phyloP scores from a whole-genome alignment of 2,797 vertebrate species.

The Thunnus albacares region DNA sequence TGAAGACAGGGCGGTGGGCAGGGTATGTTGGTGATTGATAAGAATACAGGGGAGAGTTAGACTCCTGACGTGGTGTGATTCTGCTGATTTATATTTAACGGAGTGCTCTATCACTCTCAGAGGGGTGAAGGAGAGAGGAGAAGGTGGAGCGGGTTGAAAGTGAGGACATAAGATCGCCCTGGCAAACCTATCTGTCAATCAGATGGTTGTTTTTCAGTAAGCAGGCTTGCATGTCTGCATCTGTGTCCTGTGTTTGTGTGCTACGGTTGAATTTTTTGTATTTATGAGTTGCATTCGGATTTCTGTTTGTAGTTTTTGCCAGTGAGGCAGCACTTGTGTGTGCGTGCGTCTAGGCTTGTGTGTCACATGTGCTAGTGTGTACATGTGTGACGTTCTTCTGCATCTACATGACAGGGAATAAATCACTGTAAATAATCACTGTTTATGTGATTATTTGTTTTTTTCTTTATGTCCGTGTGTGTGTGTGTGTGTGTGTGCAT shows the following conservation, averaged over 20 bases:
- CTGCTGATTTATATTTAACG: slow-evolving; percentile 84
- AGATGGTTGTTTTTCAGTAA: slow-evolving; percentile 35
- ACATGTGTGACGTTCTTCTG: slow-evolving; percentile 17
- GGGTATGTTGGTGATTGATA: slow-evolving; percentile 78
- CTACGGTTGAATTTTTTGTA: not conserved
- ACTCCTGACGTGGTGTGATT: slow-evolving; percentile 74
- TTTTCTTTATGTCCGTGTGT: slow-evolving; percentile 5
- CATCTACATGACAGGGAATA: slow-evolving; percentile 38
- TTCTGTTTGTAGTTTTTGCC: slow-evolving; percentile 20
- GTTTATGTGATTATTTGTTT: too few relatives aligned
- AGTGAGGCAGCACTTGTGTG: not conserved
- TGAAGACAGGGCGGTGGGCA: slow-evolving; percentile 70
- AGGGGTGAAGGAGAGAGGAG: slow-evolving; percentile 64
- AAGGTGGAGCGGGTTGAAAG: slow-evolving; percentile 65
- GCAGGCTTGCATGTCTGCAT: slow-evolving; percentile 13
- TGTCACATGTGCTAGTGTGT: not conserved
- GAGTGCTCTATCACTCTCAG: slow-evolving; percentile 71
- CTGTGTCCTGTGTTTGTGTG: slow-evolving; percentile 22
- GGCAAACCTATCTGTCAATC: slow-evolving; percentile 70
- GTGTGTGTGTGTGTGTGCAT: not conserved
- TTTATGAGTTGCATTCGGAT: not conserved
- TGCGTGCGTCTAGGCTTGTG: not conserved
- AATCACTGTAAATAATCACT: slow-evolving; percentile 47
- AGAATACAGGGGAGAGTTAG: slow-evolving; percentile 74
- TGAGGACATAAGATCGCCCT: slow-evolving; percentile 68